Evolutionary conservation across 2,797 vertebrate genomes (phyloP).

Genomic region (Tarsius wallacei): DNA sequence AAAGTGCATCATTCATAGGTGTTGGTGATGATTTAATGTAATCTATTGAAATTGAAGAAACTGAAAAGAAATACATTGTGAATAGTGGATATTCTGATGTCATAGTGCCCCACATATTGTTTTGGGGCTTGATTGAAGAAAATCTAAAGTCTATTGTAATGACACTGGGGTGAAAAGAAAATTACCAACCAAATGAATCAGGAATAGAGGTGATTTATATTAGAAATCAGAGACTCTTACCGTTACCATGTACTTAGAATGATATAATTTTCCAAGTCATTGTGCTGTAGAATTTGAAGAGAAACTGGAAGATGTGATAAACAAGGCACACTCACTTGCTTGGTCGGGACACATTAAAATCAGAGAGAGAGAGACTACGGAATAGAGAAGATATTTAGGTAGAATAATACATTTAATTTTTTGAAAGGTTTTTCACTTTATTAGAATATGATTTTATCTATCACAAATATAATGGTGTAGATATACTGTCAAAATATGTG

Average conservation of each 20-base stretch:
- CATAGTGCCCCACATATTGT: neutral
- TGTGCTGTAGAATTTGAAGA: slow-evolving; percentile 14
- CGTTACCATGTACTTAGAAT: neutral
- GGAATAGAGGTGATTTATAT: neutral
- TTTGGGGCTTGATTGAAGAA: neutral
- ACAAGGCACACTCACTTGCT: neutral
- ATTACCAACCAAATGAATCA: neutral
- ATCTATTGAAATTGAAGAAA: neutral
- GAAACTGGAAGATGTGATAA: neutral
- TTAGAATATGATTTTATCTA: neutral
- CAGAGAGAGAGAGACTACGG: neutral
- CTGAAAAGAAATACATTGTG: neutral
- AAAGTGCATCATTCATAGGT: neutral
- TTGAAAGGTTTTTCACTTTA: neutral
- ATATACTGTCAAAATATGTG: neutral
- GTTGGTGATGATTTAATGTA: neutral
- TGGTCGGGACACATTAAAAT: neutral
- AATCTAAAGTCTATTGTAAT: neutral
- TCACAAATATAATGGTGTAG: neutral
- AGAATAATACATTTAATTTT: neutral
- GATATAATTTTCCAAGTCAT: neutral
- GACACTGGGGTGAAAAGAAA: neutral
- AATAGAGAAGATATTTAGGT: neutral
- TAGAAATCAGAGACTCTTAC: neutral
- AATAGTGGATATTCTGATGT: neutral